Evolutionary conservation across 1,140 invertebrate species (phyloP).

Genomic region (Eueides isabella): DNA sequence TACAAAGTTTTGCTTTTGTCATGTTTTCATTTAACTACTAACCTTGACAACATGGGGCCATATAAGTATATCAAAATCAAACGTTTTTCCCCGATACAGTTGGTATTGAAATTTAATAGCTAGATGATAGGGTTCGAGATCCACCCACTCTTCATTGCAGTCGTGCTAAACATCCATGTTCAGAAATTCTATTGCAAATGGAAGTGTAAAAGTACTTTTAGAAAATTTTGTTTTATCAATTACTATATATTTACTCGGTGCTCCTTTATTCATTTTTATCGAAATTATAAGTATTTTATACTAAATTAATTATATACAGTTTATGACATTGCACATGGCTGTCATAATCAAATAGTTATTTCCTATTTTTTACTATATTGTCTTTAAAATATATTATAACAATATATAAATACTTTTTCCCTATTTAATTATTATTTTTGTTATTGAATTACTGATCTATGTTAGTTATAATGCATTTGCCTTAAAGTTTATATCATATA

Average conservation of each 20-base stretch:
- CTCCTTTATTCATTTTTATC: conserved; percentile 39
- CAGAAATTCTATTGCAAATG: conserved; percentile 65
- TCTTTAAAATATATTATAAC: too few relatives aligned
- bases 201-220: conserved; percentile 63
- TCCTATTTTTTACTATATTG: not conserved
- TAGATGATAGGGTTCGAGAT: conserved; percentile 56
- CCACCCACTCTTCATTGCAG: conserved; percentile 60
- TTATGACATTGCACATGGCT: not conserved
- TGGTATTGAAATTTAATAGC: conserved; percentile 66
- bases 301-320: not conserved
- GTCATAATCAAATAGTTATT: not conserved
- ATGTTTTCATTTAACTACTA: not conserved
- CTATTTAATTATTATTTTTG: too few relatives aligned
- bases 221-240: conserved; percentile 31
- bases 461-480: too few relatives aligned
- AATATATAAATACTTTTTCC: too few relatives aligned
- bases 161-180: conserved; percentile 64
- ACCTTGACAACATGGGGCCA: conserved; percentile 71
- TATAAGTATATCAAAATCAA: conserved; percentile 65
- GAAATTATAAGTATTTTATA: not conserved
- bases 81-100: conserved; percentile 59
- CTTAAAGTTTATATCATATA: too few relatives aligned
- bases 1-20: not conserved
- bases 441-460: too few relatives aligned
- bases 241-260: conserved; percentile 37